Evolutionary conservation across 2,888 invertebrate genomes (phyloP).

Genomic region (Thyatira batis): DNA sequence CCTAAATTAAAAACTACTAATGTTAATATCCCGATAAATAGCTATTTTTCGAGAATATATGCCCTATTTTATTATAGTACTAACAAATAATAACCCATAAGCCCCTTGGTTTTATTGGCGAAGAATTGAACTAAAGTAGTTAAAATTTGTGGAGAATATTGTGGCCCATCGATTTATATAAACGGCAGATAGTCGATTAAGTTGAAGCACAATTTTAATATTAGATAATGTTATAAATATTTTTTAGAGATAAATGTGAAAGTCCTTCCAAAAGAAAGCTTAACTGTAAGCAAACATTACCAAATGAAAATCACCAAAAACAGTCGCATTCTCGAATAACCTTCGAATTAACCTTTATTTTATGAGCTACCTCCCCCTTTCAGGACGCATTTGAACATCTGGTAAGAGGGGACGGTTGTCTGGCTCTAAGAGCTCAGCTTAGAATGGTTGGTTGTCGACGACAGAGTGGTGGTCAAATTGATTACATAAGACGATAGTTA

Average conservation of each 20-base stretch:
- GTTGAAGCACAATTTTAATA: no score
- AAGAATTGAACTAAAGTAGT: no score
- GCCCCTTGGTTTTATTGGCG: no score
- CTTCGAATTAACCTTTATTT: constrained; percentile 25
- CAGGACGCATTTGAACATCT: constrained; percentile 12
- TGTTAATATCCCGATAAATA: no score
- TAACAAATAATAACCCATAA: no score
- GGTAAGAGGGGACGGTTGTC: neutral
- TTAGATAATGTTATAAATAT: no score
- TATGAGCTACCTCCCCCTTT: constrained; percentile 6
- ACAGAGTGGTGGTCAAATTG: constrained; percentile 36
- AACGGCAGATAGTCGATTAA: no score
- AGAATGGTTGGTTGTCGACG: constrained; percentile 15
- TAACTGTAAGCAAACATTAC: constrained; percentile 31
- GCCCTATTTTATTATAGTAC: neutral
- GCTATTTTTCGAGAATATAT: constrained; percentile 9
- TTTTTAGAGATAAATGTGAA: no score
- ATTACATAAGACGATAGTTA: constrained; percentile 36
- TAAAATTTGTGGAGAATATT: no score
- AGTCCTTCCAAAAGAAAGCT: neutral
- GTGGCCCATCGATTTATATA: neutral
- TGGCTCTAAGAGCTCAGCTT: neutral
- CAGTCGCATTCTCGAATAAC: constrained; percentile 28
- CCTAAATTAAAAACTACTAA: no score
- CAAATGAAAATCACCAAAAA: constrained; percentile 36